Base-by-base conservation (phyloP, 2,797 vertebrate genomes). In the Gallinago stenura region DNA sequence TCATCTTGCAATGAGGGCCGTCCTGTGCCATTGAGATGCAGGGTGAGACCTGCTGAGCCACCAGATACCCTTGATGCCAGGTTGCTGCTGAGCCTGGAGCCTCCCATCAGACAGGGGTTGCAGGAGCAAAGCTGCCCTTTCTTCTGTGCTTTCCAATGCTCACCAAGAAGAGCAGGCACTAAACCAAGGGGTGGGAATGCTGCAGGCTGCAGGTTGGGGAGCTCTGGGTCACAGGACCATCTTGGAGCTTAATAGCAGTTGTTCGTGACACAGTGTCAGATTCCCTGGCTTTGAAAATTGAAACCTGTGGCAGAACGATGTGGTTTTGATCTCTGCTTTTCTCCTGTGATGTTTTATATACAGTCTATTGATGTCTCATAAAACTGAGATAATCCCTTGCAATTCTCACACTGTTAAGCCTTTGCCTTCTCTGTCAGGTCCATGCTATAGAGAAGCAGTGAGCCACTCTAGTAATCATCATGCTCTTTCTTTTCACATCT, bases 371-470 rank as follows among this genome's bases (percentile, higher is more conserved):
- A 92, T 96, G 95, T 62, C 71, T 89, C 51, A 45, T 75, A 68
- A 90, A 96, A 90, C 46, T 48, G 88, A 95, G 96, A 48, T 94
- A 97, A 96, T 95, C 93, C 91, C 81, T 89, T 30, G 58, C 83
- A 80, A 50, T 87, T 92, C 90, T 93, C 54, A 65, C 64, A 6
- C 68, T 50, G 80, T 61, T 94, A 86, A 96, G 91, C 93, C 88
- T 80, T 88, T 85, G 75, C 91, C 69, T 92, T 48, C 88, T 58
- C 78, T 78, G 75, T 94, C 87, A 51, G 87, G 86, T 53, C 90
- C 45, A 12, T 72, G 77, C 80, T 88, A 10, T 20, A 48, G 94
- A 48, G 81, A 50, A 68, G 71, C 66, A 31, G 35, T 8, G 64
- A 94, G 93, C 78, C 53, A 8, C 87, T 56, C 45, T 11, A 61